A percentile compares a stretch with the other conserved stretches of the same genome.
phyloP scores from a whole-genome alignment of 2,113 vertebrate genomes.

The Tauraco erythrolophus region DNA sequence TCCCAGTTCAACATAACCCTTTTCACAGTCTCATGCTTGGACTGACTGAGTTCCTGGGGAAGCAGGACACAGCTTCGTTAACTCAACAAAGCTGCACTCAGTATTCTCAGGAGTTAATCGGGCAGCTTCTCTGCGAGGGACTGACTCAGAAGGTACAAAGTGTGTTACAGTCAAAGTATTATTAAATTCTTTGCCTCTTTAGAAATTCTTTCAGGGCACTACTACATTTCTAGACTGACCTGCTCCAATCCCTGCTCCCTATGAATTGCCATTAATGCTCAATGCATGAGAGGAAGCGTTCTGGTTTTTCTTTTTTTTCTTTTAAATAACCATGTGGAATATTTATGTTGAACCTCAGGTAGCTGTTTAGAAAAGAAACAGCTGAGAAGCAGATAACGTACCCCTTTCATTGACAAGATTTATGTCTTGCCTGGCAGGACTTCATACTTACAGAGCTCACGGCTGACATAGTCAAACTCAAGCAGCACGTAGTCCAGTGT shows the following conservation, averaged over 20 bases:
- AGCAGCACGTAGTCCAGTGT: neutral
- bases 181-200: neutral
- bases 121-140: neutral
- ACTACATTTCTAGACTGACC: neutral
- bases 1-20: neutral
- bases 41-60: neutral
- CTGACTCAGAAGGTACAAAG: neutral
- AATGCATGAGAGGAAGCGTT: neutral
- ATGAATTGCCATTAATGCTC: neutral
- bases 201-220: neutral
- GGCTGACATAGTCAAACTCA: neutral
- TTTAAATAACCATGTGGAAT: neutral
- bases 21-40: neutral
- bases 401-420: slow-evolving; percentile 40
- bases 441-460: neutral
- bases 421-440: neutral
- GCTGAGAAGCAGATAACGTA: neutral
- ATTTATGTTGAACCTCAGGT: slow-evolving; percentile 10
- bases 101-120: neutral
- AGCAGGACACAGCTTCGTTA: neutral
- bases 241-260: neutral
- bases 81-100: neutral
- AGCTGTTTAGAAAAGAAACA: slow-evolving; percentile 33
- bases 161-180: neutral
- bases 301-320: neutral